phyloP scores from a whole-genome alignment of 2,113 vertebrate species.

The Dissostichus mawsoni region DNA sequence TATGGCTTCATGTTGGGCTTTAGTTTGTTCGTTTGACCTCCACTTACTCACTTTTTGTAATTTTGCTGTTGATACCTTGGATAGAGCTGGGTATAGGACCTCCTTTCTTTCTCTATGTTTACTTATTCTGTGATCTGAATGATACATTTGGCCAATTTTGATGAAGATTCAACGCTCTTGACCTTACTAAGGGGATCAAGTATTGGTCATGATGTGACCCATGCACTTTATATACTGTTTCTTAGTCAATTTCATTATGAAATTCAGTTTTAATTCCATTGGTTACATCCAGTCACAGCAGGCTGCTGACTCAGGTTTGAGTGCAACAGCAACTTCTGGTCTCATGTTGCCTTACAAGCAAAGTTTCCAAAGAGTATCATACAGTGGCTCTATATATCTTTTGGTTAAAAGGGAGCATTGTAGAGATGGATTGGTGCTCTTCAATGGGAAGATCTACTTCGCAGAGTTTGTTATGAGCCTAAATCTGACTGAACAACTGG shows the following conservation, averaged over 20 bases:
- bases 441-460: too few relatives aligned
- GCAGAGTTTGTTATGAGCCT: neutral
- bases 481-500: neutral
- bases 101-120: neutral
- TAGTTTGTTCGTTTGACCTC: neutral
- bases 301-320: neutral
- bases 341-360: neutral
- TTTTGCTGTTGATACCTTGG: neutral
- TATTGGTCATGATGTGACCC: neutral
- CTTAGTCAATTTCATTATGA: neutral
- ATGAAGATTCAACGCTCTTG: neutral
- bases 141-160: neutral
- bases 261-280: neutral
- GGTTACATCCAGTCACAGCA: neutral
- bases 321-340: neutral
- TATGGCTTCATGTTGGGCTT: neutral
- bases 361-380: too few relatives aligned
- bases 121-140: neutral
- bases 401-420: neutral
- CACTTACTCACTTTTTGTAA: neutral
- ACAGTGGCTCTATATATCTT: too few relatives aligned
- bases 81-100: neutral
- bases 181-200: neutral
- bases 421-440: too few relatives aligned
- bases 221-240: neutral